Percentiles rank a stretch among this genome's conserved stretches.
These are phyloP conservation scores for Aspiorhynchus laticeps DNA, from an alignment of 2,113 vertebrate species.

Conservation along the genomic window DNA sequence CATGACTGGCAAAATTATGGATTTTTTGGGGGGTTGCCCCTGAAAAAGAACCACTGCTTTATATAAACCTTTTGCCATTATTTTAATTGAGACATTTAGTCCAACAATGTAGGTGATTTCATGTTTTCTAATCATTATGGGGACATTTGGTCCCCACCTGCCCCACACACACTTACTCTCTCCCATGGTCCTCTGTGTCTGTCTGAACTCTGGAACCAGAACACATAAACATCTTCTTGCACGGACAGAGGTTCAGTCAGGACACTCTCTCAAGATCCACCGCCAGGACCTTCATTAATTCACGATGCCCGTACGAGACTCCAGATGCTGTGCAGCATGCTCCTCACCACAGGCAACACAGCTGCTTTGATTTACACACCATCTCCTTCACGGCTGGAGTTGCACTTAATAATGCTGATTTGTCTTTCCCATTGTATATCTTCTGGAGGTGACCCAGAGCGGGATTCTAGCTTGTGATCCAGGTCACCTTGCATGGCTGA, in stretches of 20 bases:
- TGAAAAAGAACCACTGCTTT: background rate
- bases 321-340: conserved; percentile 49
- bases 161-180: background rate
- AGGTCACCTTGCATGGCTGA: background rate
- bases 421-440: conserved; percentile 45
- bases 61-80: background rate
- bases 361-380: conserved; percentile 17
- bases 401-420: background rate
- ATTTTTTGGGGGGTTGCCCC: background rate
- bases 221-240: conserved; percentile 47
- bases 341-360: conserved; percentile 5
- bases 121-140: background rate
- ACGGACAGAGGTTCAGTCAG: background rate
- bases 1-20: background rate
- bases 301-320: background rate
- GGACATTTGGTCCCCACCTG: background rate
- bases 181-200: background rate
- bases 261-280: background rate
- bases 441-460: background rate
- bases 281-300: conserved; percentile 2
- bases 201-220: conserved; percentile 31
- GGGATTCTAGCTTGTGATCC: background rate
- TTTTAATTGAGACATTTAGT: background rate
- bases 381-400: conserved; percentile 13
- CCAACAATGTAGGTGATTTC: background rate